phyloP scores from a whole-genome alignment of 2,797 vertebrate species.

The Sarcoramphus papa region DNA sequence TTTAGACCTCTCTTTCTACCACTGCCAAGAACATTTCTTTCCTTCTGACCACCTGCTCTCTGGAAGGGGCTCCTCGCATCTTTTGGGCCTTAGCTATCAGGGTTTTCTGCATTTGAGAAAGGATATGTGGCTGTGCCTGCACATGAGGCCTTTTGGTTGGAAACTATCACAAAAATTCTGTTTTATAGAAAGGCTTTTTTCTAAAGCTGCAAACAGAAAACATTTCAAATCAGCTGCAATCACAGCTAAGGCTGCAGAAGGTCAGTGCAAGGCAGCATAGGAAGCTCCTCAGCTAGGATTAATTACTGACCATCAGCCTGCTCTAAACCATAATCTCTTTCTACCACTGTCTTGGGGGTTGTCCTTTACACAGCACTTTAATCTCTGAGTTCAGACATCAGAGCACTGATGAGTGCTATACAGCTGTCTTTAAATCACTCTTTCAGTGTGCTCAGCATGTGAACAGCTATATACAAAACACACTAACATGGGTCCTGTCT shows the following conservation, averaged over 20 bases:
- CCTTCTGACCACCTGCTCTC: background rate
- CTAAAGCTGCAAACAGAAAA: background rate
- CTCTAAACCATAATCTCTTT: background rate
- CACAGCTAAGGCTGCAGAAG: background rate
- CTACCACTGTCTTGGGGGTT: background rate
- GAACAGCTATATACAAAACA: background rate
- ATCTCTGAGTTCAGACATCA: background rate
- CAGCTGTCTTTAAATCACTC: background rate
- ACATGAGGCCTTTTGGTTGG: background rate
- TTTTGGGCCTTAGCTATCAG: background rate
- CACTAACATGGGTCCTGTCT: background rate
- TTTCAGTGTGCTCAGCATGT: background rate
- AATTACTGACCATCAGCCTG: background rate
- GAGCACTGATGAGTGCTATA: background rate
- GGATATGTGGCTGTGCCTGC: background rate
- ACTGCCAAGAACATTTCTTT: background rate
- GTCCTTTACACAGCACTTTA: background rate
- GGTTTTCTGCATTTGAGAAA: background rate
- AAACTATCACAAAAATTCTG: background rate
- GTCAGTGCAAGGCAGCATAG: background rate
- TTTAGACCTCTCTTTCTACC: background rate
- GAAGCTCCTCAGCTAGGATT: background rate
- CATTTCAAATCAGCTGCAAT: background rate
- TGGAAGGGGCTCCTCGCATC: background rate
- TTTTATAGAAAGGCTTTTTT: background rate